Evolutionary conservation across 2,888 invertebrate genomes (phyloP).

Genomic region (Athalia cordata): DNA sequence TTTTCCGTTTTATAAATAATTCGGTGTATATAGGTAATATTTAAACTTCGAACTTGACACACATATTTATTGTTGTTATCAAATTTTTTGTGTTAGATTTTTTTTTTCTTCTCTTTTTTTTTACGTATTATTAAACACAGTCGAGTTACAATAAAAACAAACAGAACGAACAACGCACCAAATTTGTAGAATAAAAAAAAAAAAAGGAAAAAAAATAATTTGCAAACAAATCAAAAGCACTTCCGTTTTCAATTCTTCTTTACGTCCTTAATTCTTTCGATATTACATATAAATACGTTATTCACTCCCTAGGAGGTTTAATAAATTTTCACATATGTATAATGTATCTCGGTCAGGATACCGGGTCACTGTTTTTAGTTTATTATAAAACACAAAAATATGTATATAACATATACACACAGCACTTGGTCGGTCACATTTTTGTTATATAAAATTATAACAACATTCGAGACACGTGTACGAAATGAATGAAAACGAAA

Average conservation of each 20-base stretch:
- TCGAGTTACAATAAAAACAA: neutral
- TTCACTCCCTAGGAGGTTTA: too few species aligned
- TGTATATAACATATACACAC: too few species aligned
- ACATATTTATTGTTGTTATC: constrained; percentile 17
- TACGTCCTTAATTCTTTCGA: too few species aligned
- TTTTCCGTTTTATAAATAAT: neutral
- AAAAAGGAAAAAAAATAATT: neutral
- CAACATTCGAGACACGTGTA: neutral
- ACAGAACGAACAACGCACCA: neutral
- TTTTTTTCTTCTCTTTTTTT: too few species aligned
- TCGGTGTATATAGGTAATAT: neutral
- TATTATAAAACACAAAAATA: too few species aligned
- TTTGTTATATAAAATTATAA: too few species aligned
- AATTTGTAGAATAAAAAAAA: neutral
- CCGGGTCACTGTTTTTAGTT: too few species aligned
- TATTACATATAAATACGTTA: too few species aligned
- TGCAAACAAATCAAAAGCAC: neutral
- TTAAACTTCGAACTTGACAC: constrained; percentile 21
- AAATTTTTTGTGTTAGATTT: neutral
- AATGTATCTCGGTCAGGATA: too few species aligned
- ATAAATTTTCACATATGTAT: too few species aligned
- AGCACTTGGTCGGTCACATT: too few species aligned
- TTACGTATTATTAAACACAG: neutral
- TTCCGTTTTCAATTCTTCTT: too few species aligned
- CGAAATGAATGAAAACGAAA: neutral